These are phyloP conservation scores for Eupelmus urozonus DNA, from an alignment of 2,888 invertebrate species.

Conservation along the genomic window DNA sequence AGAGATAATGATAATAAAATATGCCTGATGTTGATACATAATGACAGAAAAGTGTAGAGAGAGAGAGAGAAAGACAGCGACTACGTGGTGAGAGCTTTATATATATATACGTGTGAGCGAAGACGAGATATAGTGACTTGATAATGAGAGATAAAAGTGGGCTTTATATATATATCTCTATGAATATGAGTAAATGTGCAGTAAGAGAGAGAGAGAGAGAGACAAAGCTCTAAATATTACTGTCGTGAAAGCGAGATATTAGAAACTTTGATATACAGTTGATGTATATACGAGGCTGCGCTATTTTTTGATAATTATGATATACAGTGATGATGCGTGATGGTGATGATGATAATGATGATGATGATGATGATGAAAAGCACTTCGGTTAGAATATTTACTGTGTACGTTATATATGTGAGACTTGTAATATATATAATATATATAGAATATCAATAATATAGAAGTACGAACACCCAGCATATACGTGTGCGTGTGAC, in stretches of 20 bases:
- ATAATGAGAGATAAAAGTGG: conserved; percentile 45
- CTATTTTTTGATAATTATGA: conserved; percentile 4
- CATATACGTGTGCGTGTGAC: conserved; percentile 69
- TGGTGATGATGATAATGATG: background rate
- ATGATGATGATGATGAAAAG: background rate
- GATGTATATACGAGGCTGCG: background rate
- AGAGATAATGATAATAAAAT: conserved; percentile 55
- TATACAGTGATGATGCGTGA: conserved; percentile 5
- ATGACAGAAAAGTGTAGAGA: conserved; percentile 39
- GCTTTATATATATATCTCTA: conserved; percentile 13
- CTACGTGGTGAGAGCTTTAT: conserved; percentile 14
- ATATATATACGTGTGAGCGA: background rate
- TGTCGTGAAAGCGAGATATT: background rate
- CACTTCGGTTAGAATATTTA: background rate
- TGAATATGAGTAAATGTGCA: background rate
- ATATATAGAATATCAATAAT: conserved; percentile 57
- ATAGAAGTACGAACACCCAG: conserved; percentile 68
- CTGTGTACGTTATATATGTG: conserved; percentile 20
- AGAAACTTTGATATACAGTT: background rate
- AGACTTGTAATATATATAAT: conserved; percentile 39
- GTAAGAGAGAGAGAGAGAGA: conserved; percentile 16
- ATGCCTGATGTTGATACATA: conserved; percentile 39
- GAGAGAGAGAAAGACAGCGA: background rate
- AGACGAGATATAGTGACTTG: conserved; percentile 24
- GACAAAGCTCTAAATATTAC: conserved; percentile 39